Percentiles rank a stretch among this genome's conserved stretches.
Evolutionary conservation across 2,888 invertebrate genomes (phyloP).

Genomic region (Phortica okadai): DNA sequence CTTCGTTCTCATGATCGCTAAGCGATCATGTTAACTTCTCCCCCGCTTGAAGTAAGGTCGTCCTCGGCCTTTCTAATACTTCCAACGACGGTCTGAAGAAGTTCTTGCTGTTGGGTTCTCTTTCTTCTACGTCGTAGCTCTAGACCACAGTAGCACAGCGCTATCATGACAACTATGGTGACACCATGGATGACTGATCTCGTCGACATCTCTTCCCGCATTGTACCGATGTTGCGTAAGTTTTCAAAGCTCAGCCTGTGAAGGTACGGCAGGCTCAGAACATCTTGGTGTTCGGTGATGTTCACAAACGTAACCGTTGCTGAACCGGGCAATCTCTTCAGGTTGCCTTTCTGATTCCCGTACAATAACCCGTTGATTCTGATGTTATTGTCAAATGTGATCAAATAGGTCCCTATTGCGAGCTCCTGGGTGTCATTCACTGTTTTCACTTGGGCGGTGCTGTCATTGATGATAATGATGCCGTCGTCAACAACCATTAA

Average conservation of each 20-base stretch:
- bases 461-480: constrained; percentile 41
- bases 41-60: constrained; percentile 31
- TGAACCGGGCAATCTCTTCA: constrained; percentile 24
- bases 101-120: constrained; percentile 23
- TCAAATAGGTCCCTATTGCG: constrained; percentile 40
- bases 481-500: constrained; percentile 39
- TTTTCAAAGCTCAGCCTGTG: too few species aligned
- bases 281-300: constrained; percentile 43
- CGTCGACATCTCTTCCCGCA: constrained; percentile 5
- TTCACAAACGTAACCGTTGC: constrained; percentile 26
- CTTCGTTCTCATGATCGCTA: neutral
- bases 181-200: constrained; percentile 3
- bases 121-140: constrained; percentile 14
- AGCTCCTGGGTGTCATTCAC: neutral
- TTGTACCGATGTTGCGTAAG: too few species aligned
- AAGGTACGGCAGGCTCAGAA: neutral
- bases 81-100: constrained; percentile 29
- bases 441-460: constrained; percentile 26
- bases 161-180: constrained; percentile 10
- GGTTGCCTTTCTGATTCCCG: constrained; percentile 2
- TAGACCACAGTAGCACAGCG: constrained; percentile 19
- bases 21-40: neutral
- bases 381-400: constrained; percentile 12
- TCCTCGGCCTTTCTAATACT: constrained; percentile 30
- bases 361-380: constrained; percentile 20